Percentiles rank a stretch among this genome's conserved stretches.
Conservation (phyloP, 2,113 vertebrate species). For the Zapus hudsonius region DNA sequence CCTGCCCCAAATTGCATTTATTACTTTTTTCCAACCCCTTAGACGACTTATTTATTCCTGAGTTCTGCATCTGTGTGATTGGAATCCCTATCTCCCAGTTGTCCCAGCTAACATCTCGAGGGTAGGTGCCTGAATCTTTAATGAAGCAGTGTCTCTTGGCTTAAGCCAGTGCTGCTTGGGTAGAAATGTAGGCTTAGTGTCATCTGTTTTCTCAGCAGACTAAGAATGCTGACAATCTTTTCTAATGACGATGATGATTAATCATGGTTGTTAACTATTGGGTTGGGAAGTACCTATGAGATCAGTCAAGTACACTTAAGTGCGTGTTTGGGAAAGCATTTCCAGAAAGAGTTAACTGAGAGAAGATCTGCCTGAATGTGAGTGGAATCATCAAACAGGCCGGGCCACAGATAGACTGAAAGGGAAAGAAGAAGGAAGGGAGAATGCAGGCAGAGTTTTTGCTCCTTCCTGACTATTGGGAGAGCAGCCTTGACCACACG, state of each 20-base stretch:
- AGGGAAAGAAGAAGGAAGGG: background rate
- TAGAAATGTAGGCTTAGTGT: background rate
- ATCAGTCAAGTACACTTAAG: background rate
- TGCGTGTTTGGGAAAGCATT: background rate
- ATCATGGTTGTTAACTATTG: background rate
- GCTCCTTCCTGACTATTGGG: background rate
- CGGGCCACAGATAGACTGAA: background rate
- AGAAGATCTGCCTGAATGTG: background rate
- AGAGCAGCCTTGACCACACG: background rate
- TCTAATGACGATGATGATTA: no score
- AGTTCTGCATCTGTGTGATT: background rate
- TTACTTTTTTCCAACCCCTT: background rate
- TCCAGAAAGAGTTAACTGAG: background rate
- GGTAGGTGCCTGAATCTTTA: background rate
- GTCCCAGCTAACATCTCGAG: background rate
- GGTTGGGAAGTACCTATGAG: background rate
- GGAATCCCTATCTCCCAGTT: background rate
- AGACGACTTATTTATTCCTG: background rate
- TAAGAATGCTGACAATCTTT: background rate
- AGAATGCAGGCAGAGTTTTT: background rate
- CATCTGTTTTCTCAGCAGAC: background rate
- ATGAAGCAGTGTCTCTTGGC: background rate
- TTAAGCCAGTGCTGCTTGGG: background rate
- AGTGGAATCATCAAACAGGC: background rate
- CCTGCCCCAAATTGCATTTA: background rate